Base-by-base conservation (phyloP, 2,113 vertebrate species). In the Lates calcarifer region DNA sequence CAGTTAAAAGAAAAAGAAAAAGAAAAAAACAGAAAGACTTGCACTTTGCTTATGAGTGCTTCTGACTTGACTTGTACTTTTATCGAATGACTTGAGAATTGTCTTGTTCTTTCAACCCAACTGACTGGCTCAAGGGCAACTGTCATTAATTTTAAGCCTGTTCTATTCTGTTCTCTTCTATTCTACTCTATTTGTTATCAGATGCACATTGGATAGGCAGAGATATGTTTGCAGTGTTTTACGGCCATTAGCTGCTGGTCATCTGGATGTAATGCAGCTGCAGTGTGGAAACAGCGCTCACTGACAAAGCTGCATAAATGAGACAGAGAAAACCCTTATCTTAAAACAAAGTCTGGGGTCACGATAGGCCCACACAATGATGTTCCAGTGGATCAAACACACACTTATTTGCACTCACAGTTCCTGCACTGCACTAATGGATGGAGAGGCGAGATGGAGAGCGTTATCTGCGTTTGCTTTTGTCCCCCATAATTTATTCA, bases 401-500 rank as follows among this genome's bases (percentile, higher is more conserved):
- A 72, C 47, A 61, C 78, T 85, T 81, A 85, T 88, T 90, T 86
- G 56, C 64, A 74, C 77, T 89, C 68, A 53, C 29, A 45, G 57
- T 77, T 74, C 39, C 35, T 67, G 72, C 79, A 49, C 65, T 33
- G 51, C 33, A 60, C 78, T 90, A 90, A 90, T 91, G 81, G 83
- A 85, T 56, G 74, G 64, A 39, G 22, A 12, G 66, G 58, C 17
- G 20, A 72, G 84, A 90, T 77, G 57, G 47, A 72, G 74, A 70
- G 64, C 76, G 83, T 80, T 84, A 87, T 90, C 84, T 72, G 47
- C 26, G 33, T 88, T 89, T 85, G 85, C 86, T 87, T 90, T 91
- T 88, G 81, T 86, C 68, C 71, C 24, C 69, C 64, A 89, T 94
- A 57, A 91, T 88, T 91, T 93, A 92, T 93, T 91, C 84, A 92